A percentile compares a stretch with the other conserved stretches of the same genome.
These are phyloP conservation scores for Hirtodrosophila histrioides DNA, from an alignment of 2,888 invertebrate species.

Conservation along the genomic window DNA sequence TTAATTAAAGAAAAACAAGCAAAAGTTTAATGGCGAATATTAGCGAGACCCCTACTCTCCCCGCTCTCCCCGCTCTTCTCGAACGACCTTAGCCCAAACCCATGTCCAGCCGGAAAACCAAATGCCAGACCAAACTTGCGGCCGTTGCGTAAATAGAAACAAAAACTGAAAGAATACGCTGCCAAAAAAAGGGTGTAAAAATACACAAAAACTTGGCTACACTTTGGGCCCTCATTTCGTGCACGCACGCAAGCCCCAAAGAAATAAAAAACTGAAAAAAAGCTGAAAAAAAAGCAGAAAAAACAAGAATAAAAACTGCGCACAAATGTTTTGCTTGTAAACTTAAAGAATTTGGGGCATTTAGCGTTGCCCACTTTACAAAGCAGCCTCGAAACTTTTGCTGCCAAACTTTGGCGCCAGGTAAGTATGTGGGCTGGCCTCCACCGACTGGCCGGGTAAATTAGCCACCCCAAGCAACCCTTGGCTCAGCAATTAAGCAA, in stretches of 20 bases:
- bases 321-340: constrained; percentile 78
- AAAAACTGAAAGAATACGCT: constrained; percentile 21
- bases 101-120: constrained; percentile 23
- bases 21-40: constrained; percentile 82
- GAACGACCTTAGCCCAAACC: not conserved
- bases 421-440: constrained; percentile 46
- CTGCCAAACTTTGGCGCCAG: constrained; percentile 50
- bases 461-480: constrained; percentile 46
- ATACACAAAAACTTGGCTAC: constrained; percentile 50
- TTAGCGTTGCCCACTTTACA: constrained; percentile 68
- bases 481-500: constrained; percentile 72
- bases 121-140: constrained; percentile 62
- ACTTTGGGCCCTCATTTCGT: constrained; percentile 65
- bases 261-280: constrained; percentile 19
- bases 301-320: constrained; percentile 59
- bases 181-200: constrained; percentile 65
- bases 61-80: not conserved
- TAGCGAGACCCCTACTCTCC: constrained; percentile 57
- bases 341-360: constrained; percentile 81
- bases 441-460: constrained; percentile 49
- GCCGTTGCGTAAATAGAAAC: constrained; percentile 76
- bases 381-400: constrained; percentile 50
- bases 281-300: constrained; percentile 9
- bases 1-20: constrained; percentile 83
- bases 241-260: constrained; percentile 66